Evolutionary conservation across 2,113 vertebrate genomes (phyloP).

Genomic region (Lophura nycthemera): DNA sequence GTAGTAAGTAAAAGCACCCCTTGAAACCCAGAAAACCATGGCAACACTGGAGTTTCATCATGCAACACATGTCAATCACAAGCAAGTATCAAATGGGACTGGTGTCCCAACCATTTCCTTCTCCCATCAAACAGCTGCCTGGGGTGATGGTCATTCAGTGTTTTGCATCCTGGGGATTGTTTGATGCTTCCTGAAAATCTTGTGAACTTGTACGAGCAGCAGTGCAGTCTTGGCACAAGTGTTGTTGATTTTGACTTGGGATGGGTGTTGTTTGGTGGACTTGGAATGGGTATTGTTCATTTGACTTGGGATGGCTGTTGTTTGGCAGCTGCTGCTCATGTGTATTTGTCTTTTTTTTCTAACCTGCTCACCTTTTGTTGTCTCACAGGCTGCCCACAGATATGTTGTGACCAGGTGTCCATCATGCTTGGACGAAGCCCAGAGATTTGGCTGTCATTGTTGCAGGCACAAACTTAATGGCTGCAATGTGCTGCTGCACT

Average conservation of each 20-base stretch:
- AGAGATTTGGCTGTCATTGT: rapidly evolving
- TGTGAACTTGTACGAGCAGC: background rate
- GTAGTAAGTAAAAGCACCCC: background rate
- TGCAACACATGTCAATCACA: background rate
- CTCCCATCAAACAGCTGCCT: background rate
- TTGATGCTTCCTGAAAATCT: background rate
- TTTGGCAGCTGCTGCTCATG: background rate
- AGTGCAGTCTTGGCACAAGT: background rate
- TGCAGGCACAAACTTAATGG: background rate
- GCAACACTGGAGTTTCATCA: background rate
- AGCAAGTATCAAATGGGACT: background rate
- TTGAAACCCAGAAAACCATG: slow-evolving; percentile 13
- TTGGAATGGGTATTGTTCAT: background rate
- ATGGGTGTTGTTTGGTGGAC: background rate
- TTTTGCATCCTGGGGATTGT: rapidly evolving
- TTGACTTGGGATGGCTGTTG: background rate
- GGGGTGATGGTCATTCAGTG: background rate
- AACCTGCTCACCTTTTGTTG: background rate
- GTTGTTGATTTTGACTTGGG: background rate
- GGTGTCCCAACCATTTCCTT: background rate
- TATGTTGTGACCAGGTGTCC: rapidly evolving
- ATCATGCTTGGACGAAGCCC: background rate
- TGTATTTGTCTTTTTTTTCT: background rate
- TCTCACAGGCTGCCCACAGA: background rate
- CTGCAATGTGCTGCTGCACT: background rate